Conservation (phyloP, 1,140 invertebrate species). For the Stegodyphus dumicola region DNA sequence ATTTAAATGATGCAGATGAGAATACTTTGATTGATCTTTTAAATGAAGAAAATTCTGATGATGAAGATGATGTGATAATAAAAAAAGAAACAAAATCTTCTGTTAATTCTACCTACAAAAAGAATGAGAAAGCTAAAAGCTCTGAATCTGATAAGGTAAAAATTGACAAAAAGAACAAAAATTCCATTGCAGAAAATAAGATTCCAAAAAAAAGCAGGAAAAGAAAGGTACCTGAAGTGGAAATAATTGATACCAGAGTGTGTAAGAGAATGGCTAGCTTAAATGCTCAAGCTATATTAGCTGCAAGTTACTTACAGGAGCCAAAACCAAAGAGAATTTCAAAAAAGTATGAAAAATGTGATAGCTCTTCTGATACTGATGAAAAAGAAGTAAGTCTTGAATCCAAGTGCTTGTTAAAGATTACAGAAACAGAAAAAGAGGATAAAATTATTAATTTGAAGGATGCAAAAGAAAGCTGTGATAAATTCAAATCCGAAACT, state of each 20-base stretch:
- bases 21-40: constrained; percentile 35
- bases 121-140: constrained; percentile 19
- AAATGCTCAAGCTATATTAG: constrained; percentile 91
- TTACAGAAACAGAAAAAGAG: constrained; percentile 33
- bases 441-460: background rate
- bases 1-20: constrained; percentile 53
- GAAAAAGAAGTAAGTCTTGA: constrained; percentile 13
- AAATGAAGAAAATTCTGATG: constrained; percentile 48
- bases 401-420: constrained; percentile 15
- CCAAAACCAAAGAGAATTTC: constrained; percentile 53
- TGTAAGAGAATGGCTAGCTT: constrained; percentile 91
- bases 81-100: constrained; percentile 16
- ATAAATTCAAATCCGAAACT: background rate
- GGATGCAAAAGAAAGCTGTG: background rate
- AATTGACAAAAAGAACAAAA: constrained; percentile 36
- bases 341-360: constrained; percentile 26
- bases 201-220: constrained; percentile 33
- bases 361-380: constrained; percentile 22
- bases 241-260: constrained; percentile 67
- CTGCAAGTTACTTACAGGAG: constrained; percentile 85
- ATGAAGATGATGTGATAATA: constrained; percentile 10
- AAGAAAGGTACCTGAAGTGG: constrained; percentile 58
- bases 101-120: background rate
- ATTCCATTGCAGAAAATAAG: background rate
- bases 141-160: constrained; percentile 25